These are phyloP conservation scores for Gobiocypris rarus DNA, from an alignment of 2,113 vertebrate species.

Conservation along the genomic window DNA sequence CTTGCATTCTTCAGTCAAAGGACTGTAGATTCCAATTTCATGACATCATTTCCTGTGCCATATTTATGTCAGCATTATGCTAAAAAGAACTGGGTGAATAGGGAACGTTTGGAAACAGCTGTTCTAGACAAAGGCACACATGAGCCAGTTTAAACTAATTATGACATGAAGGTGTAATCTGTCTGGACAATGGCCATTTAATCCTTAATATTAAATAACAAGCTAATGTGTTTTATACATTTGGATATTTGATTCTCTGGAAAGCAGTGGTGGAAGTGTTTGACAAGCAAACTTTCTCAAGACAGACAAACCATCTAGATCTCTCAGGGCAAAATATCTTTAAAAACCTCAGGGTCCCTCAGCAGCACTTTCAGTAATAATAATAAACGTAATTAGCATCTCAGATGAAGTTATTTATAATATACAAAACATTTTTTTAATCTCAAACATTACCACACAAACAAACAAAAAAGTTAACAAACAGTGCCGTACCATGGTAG, in stretches of 20 bases:
- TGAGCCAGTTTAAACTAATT: neutral
- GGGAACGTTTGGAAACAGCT: neutral
- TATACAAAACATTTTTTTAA: neutral
- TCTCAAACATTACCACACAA: neutral
- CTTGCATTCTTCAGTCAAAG: slow-evolving; percentile 48
- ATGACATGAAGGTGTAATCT: neutral
- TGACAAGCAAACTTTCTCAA: slow-evolving; percentile 4
- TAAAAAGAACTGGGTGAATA: neutral
- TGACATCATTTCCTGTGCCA: slow-evolving; percentile 58
- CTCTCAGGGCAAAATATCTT: too few relatives aligned
- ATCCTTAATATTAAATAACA: neutral
- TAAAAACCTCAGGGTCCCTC: neutral
- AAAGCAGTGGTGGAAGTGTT: neutral
- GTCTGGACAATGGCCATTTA: neutral
- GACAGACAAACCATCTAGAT: neutral
- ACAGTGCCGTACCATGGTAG: neutral
- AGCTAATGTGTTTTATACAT: neutral
- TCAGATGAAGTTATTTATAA: neutral
- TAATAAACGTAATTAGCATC: neutral
- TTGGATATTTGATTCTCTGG: neutral
- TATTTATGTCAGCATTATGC: neutral
- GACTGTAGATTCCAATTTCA: slow-evolving; percentile 46
- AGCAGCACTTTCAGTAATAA: neutral
- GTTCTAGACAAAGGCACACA: neutral
- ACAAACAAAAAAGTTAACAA: neutral